Percentiles rank a stretch among this genome's conserved stretches.
Evolutionary conservation across 2,797 vertebrate genomes (phyloP).

Genomic region (Rousettus madagascariensis): DNA sequence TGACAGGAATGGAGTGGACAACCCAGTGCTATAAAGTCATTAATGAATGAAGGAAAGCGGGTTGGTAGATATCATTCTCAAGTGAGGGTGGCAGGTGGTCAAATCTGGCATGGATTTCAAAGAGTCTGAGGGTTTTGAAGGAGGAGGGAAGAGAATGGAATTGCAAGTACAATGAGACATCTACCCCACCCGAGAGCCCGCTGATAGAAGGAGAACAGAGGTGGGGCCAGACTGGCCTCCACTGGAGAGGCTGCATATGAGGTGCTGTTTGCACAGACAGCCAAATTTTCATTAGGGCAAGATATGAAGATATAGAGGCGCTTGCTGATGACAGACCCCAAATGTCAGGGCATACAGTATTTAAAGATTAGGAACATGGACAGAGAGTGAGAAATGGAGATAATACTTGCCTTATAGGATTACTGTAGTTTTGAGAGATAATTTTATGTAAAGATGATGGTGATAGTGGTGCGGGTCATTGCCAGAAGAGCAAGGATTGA

Average conservation of each 20-base stretch:
- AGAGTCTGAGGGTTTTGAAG: neutral
- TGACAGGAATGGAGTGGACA: neutral
- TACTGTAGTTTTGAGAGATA: neutral
- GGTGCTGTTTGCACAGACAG: neutral
- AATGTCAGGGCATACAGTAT: neutral
- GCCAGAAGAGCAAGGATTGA: neutral
- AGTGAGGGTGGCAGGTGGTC: neutral
- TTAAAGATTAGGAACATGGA: neutral
- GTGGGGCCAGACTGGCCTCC: neutral
- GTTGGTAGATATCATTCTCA: neutral
- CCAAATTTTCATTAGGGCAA: neutral
- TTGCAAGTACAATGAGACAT: neutral
- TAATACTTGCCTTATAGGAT: neutral
- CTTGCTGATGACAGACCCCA: neutral
- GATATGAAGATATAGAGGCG: neutral
- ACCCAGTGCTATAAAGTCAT: neutral
- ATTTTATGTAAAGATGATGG: neutral
- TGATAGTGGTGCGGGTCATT: neutral
- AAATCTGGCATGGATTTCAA: neutral
- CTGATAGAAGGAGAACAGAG: neutral
- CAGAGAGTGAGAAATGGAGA: neutral
- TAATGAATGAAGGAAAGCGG: neutral
- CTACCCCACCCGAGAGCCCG: neutral
- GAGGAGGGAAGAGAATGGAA: neutral
- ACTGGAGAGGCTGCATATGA: neutral